phyloP scores from a whole-genome alignment of 2,797 vertebrate species.

The Scyliorhinus canicula region DNA sequence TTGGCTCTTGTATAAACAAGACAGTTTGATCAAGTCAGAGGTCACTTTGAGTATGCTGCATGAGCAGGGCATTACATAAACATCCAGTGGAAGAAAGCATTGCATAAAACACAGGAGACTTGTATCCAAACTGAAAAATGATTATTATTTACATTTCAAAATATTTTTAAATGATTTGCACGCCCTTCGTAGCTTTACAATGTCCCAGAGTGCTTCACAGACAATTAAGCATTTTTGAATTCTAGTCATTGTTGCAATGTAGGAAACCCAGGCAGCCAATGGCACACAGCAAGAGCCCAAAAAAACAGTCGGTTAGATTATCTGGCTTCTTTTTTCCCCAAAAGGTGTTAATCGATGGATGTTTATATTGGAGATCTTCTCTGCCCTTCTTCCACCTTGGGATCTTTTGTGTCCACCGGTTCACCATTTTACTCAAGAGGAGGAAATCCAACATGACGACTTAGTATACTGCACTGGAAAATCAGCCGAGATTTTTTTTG shows the following conservation, averaged over 20 bases:
- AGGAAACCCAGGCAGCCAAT: neutral
- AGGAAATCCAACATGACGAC: neutral
- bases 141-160: neutral
- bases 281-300: neutral
- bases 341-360: neutral
- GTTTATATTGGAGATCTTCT: neutral
- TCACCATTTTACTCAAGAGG: neutral
- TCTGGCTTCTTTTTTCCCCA: neutral
- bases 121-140: neutral
- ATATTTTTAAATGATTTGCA: neutral
- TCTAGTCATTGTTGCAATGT: neutral
- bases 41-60: neutral
- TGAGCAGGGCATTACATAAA: neutral
- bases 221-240: neutral
- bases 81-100: neutral
- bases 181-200: neutral
- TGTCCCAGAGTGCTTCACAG: neutral
- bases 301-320: neutral
- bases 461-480: neutral
- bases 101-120: neutral
- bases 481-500: neutral
- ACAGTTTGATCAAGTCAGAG: slow-evolving; percentile 1
- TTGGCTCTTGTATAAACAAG: slow-evolving; percentile 16
- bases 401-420: neutral
- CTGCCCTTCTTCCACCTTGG: neutral